phyloP scores from a whole-genome alignment of 2,888 invertebrate species.

The Deroplatys truncata region DNA sequence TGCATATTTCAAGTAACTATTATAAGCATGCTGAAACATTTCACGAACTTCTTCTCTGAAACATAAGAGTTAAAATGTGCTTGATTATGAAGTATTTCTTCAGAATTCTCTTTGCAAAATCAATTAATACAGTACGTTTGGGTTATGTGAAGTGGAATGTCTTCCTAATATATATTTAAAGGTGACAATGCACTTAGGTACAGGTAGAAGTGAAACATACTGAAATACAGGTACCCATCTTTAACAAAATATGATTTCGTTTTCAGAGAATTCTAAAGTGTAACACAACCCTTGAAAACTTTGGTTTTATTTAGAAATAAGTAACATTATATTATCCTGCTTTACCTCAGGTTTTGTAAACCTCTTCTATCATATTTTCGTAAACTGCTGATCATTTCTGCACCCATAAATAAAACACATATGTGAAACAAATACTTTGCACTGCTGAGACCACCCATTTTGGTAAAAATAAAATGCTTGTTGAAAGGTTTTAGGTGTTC shows the following conservation, averaged over 20 bases:
- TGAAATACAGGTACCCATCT: too few species aligned
- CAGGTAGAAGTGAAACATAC: too few species aligned
- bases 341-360: conserved; percentile 19
- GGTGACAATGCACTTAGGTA: too few species aligned
- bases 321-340: background rate
- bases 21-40: conserved; percentile 98
- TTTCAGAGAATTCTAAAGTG: too few species aligned
- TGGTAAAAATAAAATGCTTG: background rate
- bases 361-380: conserved; percentile 21
- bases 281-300: too few species aligned
- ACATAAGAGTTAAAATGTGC: background rate
- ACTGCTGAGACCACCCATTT: background rate
- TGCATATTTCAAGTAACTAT: conserved; percentile 89
- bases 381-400: background rate
- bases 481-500: too few species aligned
- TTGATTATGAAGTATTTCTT: too few species aligned
- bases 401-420: conserved; percentile 3
- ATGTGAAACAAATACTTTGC: background rate
- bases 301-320: background rate
- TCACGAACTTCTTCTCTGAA: conserved; percentile 76
- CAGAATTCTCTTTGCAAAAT: too few species aligned
- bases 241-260: too few species aligned
- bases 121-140: background rate
- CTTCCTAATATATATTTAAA: too few species aligned
- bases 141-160: too few species aligned